Percentiles rank a stretch among this genome's conserved stretches.
Conservation (phyloP, 1,140 invertebrate genomes). For the Drosophila jambulina region DNA sequence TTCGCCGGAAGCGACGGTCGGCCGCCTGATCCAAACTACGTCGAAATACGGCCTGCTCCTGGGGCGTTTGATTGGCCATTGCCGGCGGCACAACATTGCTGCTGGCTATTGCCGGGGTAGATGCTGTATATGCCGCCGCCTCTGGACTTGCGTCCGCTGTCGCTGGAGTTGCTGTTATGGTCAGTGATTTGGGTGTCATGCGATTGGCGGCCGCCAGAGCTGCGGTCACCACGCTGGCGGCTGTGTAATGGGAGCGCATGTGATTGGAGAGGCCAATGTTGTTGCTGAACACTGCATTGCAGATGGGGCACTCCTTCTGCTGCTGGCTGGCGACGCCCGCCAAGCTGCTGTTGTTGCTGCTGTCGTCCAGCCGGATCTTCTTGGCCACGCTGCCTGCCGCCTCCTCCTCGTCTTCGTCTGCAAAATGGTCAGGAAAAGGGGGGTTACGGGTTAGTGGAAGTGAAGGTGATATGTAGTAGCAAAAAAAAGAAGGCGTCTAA, state of each 20-base stretch:
- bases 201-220: conserved; percentile 66
- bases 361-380: conserved; percentile 77
- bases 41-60: conserved; percentile 71
- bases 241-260: conserved; percentile 81
- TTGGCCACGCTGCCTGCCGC: conserved; percentile 56
- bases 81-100: conserved; percentile 50
- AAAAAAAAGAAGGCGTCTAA: background rate
- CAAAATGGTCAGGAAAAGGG: conserved; percentile 1
- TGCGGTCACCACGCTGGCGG: conserved; percentile 63
- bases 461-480: too few relatives aligned
- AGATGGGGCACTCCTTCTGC: conserved; percentile 81
- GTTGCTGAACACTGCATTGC: conserved; percentile 80
- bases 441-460: background rate
- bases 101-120: background rate
- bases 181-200: conserved; percentile 76
- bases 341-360: conserved; percentile 67
- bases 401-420: conserved; percentile 78
- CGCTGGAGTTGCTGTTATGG: conserved; percentile 69
- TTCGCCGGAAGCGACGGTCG: conserved; percentile 78
- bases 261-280: conserved; percentile 84
- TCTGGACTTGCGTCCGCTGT: conserved; percentile 7
- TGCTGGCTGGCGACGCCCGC: conserved; percentile 49
- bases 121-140: background rate
- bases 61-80: conserved; percentile 61
- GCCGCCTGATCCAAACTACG: conserved; percentile 77